Conservation (phyloP, 2,888 invertebrate species). For the Allolobophora icterica region DNA sequence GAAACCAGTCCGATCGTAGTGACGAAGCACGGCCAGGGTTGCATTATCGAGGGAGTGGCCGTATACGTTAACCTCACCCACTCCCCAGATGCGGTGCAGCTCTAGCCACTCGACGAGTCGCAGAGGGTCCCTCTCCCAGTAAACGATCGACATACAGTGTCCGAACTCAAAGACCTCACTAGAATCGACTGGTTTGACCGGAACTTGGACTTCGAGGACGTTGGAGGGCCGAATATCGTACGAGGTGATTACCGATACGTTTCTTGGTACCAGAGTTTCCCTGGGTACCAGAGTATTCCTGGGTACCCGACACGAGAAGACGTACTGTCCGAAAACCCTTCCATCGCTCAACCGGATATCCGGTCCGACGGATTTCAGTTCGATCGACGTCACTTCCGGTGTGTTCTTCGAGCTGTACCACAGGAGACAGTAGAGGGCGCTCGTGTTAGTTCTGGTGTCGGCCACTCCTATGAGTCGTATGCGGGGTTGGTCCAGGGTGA, state of each 20-base stretch:
- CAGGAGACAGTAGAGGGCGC: conserved; percentile 35
- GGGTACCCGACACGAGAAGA: conserved; percentile 39
- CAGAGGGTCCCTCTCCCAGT: conserved; percentile 43
- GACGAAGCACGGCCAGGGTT: conserved; percentile 28
- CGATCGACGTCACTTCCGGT: conserved; percentile 28
- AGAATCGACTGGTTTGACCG: conserved; percentile 25
- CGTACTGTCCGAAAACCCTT: conserved; percentile 35
- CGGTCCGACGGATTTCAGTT: conserved; percentile 32
- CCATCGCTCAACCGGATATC: conserved; percentile 22
- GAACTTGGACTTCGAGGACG: conserved; percentile 36
- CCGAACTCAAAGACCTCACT: conserved; percentile 40
- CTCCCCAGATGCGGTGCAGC: conserved; percentile 43
- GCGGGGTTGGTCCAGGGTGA: conserved; percentile 12
- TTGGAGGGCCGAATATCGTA: conserved; percentile 26
- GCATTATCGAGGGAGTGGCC: conserved; percentile 31
- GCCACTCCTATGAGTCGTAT: conserved; percentile 39
- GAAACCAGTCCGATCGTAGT: conserved; percentile 39
- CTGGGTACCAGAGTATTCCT: not conserved
- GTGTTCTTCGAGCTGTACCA: conserved; percentile 37
- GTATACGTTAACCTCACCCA: conserved; percentile 44
- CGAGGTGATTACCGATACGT: conserved; percentile 41
- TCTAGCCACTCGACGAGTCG: conserved; percentile 46
- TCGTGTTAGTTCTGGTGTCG: not conserved
- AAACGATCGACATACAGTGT: conserved; percentile 46
- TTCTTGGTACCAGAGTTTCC: not conserved